phyloP scores from a whole-genome alignment of 1,140 invertebrate species.

The Phymorhynchus buccinoides region DNA sequence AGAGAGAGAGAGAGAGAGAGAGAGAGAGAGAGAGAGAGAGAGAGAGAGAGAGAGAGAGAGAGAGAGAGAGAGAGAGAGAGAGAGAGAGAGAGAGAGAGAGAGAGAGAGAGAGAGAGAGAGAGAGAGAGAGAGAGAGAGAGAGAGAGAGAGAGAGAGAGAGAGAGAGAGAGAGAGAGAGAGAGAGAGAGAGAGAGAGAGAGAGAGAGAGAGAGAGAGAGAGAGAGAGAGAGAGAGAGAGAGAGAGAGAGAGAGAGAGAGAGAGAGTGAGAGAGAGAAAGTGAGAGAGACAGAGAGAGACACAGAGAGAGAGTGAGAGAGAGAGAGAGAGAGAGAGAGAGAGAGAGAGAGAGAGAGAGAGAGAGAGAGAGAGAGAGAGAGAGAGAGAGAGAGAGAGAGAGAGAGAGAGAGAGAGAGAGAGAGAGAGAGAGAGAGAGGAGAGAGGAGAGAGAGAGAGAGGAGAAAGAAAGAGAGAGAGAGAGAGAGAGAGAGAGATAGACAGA shows the following conservation, averaged over 20 bases:
- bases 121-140: neutral
- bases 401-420: neutral
- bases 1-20: neutral
- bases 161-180: neutral
- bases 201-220: neutral
- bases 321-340: conserved; percentile 1
- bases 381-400: neutral
- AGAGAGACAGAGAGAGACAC: neutral
- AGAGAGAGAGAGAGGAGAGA: neutral
- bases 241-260: neutral
- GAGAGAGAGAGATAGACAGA: neutral
- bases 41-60: no score
- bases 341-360: neutral
- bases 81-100: no score
- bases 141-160: neutral
- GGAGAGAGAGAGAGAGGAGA: neutral
- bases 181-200: neutral
- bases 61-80: no score
- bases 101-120: neutral
- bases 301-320: neutral
- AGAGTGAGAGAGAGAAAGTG: neutral
- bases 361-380: neutral
- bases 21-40: neutral
- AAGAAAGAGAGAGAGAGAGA: neutral
- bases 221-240: neutral